Base-by-base conservation (phyloP, 2,888 invertebrate genomes). In the Microctonus brassicae region DNA sequence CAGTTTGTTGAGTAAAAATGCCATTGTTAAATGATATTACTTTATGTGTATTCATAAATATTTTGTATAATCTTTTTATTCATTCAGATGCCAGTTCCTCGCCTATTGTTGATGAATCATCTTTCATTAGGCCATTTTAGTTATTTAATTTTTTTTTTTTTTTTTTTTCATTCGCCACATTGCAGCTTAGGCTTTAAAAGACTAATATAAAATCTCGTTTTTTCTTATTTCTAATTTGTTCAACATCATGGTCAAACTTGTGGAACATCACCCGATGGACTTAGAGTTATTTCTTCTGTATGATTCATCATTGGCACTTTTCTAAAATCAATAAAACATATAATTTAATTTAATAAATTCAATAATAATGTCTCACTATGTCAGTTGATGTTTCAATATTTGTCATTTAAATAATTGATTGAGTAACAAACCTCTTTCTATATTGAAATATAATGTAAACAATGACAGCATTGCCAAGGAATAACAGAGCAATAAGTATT, bases 391-490 rank as follows among this genome's bases (percentile, higher is more conserved):
- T 29, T 33, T 60, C 34, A 0, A 33, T 34, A 60, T 34, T 34
- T 60, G n/a, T 34, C 33, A 22, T n/a, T 26, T 36, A 9, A 65
- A 57, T 47, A 34, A 13, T 72, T 61, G 5, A 5, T 64, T 39
- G 11, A 13, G 9, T 5, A 39, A 39, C 20, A 88, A 83, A 93
- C 93, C 92, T 91, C 89, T 93, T 92, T 81, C 91, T 90, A 81
- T 92, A 92, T 85, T 91, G 92, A 88, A 93, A 92, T 83, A 94
- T 94, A 82, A 93, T 90, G 83, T 93, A 92, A 65, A 94, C 90
- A 83, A 94, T 91, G 84, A 93, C 90, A 68, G 92, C 93, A 84
- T 94, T 94, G 75, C 93, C 91, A 76, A 93, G 89, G 86, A 94
- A 93, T 65, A 94, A 89, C 78, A 91, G 90, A 78, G 92, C 91